Evolutionary conservation across 2,113 vertebrate species (phyloP).

Genomic region (Corythornis madagascariensis): DNA sequence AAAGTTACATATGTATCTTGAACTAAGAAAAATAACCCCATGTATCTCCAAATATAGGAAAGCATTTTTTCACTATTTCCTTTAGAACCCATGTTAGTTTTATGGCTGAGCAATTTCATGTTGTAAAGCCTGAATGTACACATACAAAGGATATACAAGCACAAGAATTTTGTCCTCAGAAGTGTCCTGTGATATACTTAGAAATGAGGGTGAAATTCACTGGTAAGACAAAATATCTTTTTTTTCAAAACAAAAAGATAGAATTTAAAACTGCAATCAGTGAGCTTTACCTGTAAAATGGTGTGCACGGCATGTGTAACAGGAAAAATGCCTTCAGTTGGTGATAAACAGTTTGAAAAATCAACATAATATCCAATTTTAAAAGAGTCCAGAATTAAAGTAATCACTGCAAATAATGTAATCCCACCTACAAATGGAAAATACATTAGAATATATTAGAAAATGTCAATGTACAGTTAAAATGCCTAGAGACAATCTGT

Average conservation of each 20-base stretch:
- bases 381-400: slow-evolving; percentile 91
- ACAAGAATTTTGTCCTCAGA: not conserved
- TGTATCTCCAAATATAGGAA: not conserved
- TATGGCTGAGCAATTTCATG: not conserved
- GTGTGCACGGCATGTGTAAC: slow-evolving; percentile 89
- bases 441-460: slow-evolving; percentile 18
- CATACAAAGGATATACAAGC: not conserved
- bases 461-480: not conserved
- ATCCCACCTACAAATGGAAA: slow-evolving; percentile 82
- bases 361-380: slow-evolving; percentile 93
- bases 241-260: not conserved
- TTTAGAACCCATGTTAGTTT: not conserved
- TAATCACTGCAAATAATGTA: slow-evolving; percentile 89
- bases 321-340: slow-evolving; percentile 88
- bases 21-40: not conserved
- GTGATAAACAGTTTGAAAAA: slow-evolving; percentile 87
- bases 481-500: not conserved
- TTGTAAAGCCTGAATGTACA: not conserved
- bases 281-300: slow-evolving; percentile 86
- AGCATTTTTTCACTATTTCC: not conserved
- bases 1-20: not conserved
- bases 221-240: not conserved
- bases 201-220: not conserved
- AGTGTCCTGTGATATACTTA: not conserved
- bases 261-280: not conserved